Percentiles rank a stretch among this genome's conserved stretches.
Conservation (phyloP, 2,888 invertebrate species). For the Eueremaeus valkanovi region DNA sequence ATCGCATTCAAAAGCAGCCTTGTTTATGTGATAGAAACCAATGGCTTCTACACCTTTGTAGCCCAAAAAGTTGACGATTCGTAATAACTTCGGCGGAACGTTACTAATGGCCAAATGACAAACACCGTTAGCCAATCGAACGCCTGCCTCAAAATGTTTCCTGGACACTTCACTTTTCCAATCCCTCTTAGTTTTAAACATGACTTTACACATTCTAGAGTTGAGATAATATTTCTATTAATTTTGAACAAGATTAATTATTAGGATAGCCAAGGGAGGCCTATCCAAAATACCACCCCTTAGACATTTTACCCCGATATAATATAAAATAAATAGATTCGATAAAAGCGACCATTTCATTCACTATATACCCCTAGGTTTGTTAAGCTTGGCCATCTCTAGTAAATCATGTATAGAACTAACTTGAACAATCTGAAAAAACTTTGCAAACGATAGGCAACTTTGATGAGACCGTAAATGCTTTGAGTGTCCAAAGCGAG, state of each 20-base stretch:
- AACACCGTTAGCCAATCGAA: not conserved
- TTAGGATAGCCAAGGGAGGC: no score
- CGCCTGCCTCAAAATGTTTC: not conserved
- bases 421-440: not conserved
- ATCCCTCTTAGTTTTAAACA: not conserved
- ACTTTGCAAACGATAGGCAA: not conserved
- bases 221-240: not conserved
- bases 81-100: constrained; percentile 9
- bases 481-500: not conserved
- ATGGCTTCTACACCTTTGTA: not conserved
- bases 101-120: not conserved
- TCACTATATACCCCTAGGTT: no score
- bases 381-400: not conserved
- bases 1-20: not conserved
- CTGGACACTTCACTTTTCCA: not conserved
- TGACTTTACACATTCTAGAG: not conserved
- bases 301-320: no score
- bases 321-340: no score
- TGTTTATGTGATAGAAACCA: not conserved
- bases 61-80: constrained; percentile 15
- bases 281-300: no score
- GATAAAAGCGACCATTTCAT: no score
- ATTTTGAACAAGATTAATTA: no score
- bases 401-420: not conserved
- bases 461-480: not conserved